Percentiles rank a stretch among this genome's conserved stretches.
Evolutionary conservation across 1,140 invertebrate genomes (phyloP).

Genomic region (Lordiphosa collinella): DNA sequence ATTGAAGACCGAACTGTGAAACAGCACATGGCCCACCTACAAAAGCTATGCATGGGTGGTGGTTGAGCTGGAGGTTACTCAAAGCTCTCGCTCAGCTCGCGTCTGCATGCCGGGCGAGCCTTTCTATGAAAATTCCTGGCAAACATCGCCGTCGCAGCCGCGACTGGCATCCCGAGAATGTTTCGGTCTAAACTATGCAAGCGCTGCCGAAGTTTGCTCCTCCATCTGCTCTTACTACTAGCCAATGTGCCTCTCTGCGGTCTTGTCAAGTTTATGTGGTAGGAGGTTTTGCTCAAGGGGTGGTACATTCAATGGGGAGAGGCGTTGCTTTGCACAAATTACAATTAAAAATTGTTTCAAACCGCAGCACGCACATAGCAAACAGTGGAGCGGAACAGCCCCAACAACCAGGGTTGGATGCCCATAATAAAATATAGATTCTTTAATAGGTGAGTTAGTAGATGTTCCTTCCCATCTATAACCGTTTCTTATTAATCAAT

Average conservation of each 20-base stretch:
- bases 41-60: conserved; percentile 4
- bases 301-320: background rate
- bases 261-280: conserved; percentile 32
- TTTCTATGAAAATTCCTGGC: conserved; percentile 72
- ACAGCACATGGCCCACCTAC: conserved; percentile 34
- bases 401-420: conserved; percentile 24
- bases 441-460: too few species aligned
- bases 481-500: too few species aligned
- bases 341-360: conserved; percentile 78
- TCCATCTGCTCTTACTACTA: background rate
- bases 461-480: too few species aligned
- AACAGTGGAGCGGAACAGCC: conserved; percentile 18
- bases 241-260: conserved; percentile 9
- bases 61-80: background rate
- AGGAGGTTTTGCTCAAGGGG: background rate
- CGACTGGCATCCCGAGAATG: conserved; percentile 66
- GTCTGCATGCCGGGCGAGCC: conserved; percentile 70
- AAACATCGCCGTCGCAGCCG: conserved; percentile 56
- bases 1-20: conserved; percentile 40
- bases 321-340: conserved; percentile 72
- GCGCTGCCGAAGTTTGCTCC: conserved; percentile 35
- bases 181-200: conserved; percentile 68
- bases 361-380: conserved; percentile 60
- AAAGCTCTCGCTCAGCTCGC: conserved; percentile 56
- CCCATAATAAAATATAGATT: too few species aligned